Evolutionary conservation across 2,888 invertebrate genomes (phyloP).

Genomic region (Parthenolecanium corni): DNA sequence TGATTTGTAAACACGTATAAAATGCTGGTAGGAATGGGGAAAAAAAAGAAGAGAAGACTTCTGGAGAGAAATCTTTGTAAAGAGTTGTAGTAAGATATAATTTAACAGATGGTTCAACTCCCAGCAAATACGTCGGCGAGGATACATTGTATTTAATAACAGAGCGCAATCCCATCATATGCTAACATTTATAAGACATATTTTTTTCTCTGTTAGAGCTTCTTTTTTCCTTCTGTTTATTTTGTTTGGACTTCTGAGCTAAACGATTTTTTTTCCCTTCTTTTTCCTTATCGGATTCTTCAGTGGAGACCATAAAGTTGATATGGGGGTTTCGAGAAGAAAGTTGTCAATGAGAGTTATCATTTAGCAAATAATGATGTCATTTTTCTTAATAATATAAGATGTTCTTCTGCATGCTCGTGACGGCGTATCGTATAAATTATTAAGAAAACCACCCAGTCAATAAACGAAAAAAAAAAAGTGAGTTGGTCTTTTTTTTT

Average conservation of each 20-base stretch:
- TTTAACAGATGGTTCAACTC: constrained; percentile 1
- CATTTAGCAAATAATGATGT: not conserved
- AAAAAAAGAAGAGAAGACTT: too few relatives aligned
- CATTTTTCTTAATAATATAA: not conserved
- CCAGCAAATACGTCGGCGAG: not conserved
- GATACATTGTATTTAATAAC: not conserved
- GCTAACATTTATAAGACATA: not conserved
- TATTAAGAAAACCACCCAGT: too few relatives aligned
- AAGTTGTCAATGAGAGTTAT: not conserved
- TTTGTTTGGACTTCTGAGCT: not conserved
- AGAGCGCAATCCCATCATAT: not conserved
- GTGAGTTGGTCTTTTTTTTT: too few relatives aligned
- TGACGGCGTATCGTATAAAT: too few relatives aligned
- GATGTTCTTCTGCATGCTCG: too few relatives aligned
- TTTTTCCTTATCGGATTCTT: not conserved
- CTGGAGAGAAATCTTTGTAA: not conserved
- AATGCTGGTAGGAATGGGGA: too few relatives aligned
- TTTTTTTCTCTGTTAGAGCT: not conserved
- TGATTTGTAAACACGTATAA: too few relatives aligned
- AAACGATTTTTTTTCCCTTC: not conserved
- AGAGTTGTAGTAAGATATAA: not conserved
- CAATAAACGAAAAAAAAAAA: too few relatives aligned
- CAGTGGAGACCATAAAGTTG: not conserved
- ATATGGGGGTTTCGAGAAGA: not conserved
- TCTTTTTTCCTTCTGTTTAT: not conserved